Percentiles rank a stretch among this genome's conserved stretches.
These are phyloP conservation scores for Euura saliciscinereae DNA, from an alignment of 1,140 invertebrate species.

Conservation along the genomic window DNA sequence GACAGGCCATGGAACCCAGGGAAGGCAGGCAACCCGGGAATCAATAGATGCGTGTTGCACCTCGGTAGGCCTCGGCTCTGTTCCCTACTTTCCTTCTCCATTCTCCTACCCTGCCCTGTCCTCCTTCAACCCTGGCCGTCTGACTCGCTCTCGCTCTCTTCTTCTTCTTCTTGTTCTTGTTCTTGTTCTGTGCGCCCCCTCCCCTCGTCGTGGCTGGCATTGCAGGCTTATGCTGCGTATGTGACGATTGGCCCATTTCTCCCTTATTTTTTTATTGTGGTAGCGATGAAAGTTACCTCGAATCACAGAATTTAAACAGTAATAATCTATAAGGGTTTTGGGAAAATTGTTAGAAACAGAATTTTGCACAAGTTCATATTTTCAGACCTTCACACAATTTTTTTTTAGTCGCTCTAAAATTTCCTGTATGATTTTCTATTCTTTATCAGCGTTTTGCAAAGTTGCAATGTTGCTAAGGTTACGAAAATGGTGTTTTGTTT, in stretches of 20 bases:
- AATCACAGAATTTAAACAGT: too few relatives aligned
- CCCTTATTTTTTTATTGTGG: slow-evolving; percentile 26
- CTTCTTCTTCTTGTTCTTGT: slow-evolving; percentile 13
- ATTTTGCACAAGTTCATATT: too few relatives aligned
- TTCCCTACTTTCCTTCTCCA: slow-evolving; percentile 35
- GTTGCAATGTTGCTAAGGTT: too few relatives aligned
- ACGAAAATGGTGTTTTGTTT: too few relatives aligned
- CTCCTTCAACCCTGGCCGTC: slow-evolving; percentile 33
- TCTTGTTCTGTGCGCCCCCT: slow-evolving; percentile 10
- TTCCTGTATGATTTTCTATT: too few relatives aligned
- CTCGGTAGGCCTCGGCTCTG: slow-evolving; percentile 21
- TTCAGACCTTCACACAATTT: too few relatives aligned
- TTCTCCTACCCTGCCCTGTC: slow-evolving; percentile 33
- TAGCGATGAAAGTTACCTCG: slow-evolving; percentile 32
- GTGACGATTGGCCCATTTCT: slow-evolving; percentile 24
- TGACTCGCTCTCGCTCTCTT: neutral
- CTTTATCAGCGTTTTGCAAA: too few relatives aligned
- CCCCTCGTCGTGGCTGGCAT: neutral
- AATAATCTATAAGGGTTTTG: too few relatives aligned
- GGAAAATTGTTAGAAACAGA: too few relatives aligned
- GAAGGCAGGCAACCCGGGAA: slow-evolving; percentile 40
- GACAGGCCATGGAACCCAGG: slow-evolving; percentile 20
- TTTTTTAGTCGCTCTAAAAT: too few relatives aligned
- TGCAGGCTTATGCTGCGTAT: slow-evolving; percentile 1
- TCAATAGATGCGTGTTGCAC: slow-evolving; percentile 57